phyloP scores from a whole-genome alignment of 2,797 vertebrate genomes.

The Lepilemur ruficaudatus region DNA sequence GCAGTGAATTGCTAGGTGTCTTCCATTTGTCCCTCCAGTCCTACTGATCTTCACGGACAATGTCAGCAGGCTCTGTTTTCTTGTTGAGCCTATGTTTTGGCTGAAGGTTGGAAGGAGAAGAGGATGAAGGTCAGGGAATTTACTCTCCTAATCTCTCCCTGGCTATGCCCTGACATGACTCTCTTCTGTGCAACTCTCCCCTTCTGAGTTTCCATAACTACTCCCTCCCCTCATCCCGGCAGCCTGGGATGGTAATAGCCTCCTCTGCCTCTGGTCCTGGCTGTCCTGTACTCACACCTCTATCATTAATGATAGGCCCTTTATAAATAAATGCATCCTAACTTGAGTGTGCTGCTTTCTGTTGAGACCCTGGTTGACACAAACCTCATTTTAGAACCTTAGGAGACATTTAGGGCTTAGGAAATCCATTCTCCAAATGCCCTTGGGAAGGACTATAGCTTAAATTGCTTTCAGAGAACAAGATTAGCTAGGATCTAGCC shows the following conservation, averaged over 20 bases:
- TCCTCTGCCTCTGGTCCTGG: neutral
- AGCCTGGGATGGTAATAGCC: neutral
- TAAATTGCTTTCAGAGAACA: slow-evolving; percentile 13
- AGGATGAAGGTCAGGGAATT: neutral
- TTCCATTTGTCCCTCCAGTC: neutral
- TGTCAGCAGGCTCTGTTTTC: neutral
- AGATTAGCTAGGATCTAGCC: neutral
- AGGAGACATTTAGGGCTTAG: neutral
- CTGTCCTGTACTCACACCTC: neutral
- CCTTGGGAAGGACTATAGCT: neutral
- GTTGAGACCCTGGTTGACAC: neutral
- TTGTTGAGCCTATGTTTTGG: neutral
- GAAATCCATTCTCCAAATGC: neutral
- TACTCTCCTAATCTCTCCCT: neutral
- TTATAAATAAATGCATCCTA: neutral
- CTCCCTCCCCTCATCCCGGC: neutral
- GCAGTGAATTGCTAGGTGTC: too few species aligned
- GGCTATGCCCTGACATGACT: neutral
- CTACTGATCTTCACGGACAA: neutral
- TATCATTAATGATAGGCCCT: neutral
- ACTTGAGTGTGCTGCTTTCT: neutral
- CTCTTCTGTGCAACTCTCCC: neutral
- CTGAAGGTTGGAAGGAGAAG: neutral
- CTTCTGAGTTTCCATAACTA: neutral
- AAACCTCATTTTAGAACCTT: neutral